Conservation (phyloP, 1,140 invertebrate genomes). For the Hypothenemus hampei region DNA sequence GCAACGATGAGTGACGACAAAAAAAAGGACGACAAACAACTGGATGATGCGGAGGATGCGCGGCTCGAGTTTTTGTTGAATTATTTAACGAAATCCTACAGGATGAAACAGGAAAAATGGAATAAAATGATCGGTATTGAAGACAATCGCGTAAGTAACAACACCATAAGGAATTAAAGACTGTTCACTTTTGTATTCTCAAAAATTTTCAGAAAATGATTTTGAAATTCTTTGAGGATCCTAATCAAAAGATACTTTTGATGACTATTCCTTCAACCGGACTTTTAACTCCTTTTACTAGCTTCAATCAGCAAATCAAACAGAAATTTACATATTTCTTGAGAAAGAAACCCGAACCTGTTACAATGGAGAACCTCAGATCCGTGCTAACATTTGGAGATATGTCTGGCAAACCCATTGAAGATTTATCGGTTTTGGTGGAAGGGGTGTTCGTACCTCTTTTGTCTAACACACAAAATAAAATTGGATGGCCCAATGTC, state of each 20-base stretch:
- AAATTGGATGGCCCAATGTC: conserved; percentile 68
- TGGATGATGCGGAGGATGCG: conserved; percentile 38
- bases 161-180: neutral
- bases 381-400: conserved; percentile 70
- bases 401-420: conserved; percentile 69
- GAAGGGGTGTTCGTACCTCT: conserved; percentile 74
- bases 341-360: conserved; percentile 50
- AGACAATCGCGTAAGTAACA: conserved; percentile 53
- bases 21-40: conserved; percentile 31
- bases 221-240: conserved; percentile 58
- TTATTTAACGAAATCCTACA: conserved; percentile 54
- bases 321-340: conserved; percentile 66
- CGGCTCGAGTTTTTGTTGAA: conserved; percentile 43
- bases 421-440: conserved; percentile 70
- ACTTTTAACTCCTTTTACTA: conserved; percentile 43
- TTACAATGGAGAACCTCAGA: conserved; percentile 56
- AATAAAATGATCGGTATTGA: conserved; percentile 65
- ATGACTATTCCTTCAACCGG: conserved; percentile 51
- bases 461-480: conserved; percentile 63
- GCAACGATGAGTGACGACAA: conserved; percentile 25
- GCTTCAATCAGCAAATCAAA: conserved; percentile 42
- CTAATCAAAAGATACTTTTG: conserved; percentile 51
- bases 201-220: conserved; percentile 50
- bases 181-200: neutral
- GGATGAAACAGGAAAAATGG: conserved; percentile 73